A percentile compares a stretch with the other conserved stretches of the same genome.
phyloP scores from a whole-genome alignment of 2,888 invertebrate genomes.

The Sarcophaga subvicina region DNA sequence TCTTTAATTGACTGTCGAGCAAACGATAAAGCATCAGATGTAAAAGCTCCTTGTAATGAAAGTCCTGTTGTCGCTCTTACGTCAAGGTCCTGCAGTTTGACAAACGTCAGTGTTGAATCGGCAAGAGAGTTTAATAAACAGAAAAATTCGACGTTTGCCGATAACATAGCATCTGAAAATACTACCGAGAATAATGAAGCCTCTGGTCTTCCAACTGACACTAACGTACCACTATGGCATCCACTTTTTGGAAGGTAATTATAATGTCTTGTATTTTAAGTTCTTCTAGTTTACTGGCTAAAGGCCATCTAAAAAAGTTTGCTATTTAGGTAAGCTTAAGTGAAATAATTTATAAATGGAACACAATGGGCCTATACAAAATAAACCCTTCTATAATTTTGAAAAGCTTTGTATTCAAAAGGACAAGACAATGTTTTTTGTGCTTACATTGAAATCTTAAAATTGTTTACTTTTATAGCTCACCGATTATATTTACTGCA shows the following conservation, averaged over 20 bases:
- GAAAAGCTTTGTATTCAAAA: no score
- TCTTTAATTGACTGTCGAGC: conserved; percentile 20
- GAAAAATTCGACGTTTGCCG: conserved; percentile 81
- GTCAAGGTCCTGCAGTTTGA: conserved; percentile 20
- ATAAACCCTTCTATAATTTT: no score
- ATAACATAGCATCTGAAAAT: conserved; percentile 15
- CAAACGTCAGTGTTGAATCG: conserved; percentile 23
- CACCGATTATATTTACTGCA: no score
- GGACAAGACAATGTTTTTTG: no score
- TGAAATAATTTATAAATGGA: no score
- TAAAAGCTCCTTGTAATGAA: conserved; percentile 11
- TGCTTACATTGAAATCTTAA: no score
- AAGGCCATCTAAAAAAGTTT: no score
- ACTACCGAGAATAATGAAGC: conserved; percentile 16
- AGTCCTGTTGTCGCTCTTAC: conserved; percentile 1
- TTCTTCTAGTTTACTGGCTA: no score
- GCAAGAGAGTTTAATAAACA: conserved; percentile 81
- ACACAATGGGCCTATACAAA: no score
- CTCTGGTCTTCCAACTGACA: conserved; percentile 79
- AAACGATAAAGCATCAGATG: background rate
- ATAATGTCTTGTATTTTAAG: conserved; percentile 5
- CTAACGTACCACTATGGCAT: conserved; percentile 90
- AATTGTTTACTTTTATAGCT: no score
- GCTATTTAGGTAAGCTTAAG: no score
- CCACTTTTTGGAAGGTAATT: conserved; percentile 93